Percentiles rank a stretch among this genome's conserved stretches.
phyloP scores from a whole-genome alignment of 37 sponge, comb jelly and placozoan species.

The Mnemiopsis leidyi region DNA sequence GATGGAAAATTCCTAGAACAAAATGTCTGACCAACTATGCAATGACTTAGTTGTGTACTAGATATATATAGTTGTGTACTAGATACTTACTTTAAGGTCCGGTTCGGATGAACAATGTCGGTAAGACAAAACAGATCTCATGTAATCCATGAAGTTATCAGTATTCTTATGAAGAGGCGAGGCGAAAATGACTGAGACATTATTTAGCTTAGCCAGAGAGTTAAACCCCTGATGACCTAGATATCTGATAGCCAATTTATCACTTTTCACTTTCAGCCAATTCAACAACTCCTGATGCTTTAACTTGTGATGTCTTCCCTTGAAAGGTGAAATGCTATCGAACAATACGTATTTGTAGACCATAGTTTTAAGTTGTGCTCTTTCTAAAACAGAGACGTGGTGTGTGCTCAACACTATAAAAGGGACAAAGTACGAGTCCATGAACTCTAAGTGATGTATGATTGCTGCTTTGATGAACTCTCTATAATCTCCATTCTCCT shows the following conservation, averaged over 20 bases:
- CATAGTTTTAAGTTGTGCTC: neutral
- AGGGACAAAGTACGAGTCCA: neutral
- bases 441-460: neutral
- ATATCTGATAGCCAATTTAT: neutral
- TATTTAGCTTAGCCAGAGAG: neutral
- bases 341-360: slow-evolving; percentile 28
- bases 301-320: neutral
- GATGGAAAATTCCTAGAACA: too few relatives aligned
- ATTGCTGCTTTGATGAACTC: slow-evolving; percentile 1
- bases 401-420: neutral
- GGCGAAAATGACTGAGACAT: neutral
- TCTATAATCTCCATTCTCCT: neutral
- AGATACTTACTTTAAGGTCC: neutral
- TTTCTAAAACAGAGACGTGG: neutral
- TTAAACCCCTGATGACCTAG: neutral
- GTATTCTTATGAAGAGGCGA: neutral
- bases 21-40: too few relatives aligned
- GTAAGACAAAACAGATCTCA: slow-evolving; percentile 29
- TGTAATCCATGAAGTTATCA: neutral
- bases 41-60: too few relatives aligned
- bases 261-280: neutral
- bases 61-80: too few relatives aligned
- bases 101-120: neutral
- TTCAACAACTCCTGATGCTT: neutral
- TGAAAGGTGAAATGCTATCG: neutral